Base-by-base conservation (phyloP, 2,113 vertebrate genomes). In the Clupea harengus region DNA sequence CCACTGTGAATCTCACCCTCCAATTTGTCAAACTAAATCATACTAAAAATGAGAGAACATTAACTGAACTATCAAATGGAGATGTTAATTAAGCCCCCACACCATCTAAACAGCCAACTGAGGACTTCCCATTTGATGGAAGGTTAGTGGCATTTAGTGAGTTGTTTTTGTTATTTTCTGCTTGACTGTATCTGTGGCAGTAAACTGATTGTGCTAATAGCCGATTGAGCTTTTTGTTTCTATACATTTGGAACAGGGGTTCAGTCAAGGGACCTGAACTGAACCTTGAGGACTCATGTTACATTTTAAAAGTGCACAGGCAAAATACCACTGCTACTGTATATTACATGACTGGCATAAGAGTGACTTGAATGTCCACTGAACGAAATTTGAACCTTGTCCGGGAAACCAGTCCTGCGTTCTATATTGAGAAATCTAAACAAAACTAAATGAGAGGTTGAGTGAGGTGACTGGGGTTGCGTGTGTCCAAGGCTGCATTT, bases 371-470 rank as follows among this genome's bases (percentile, higher is more conserved):
- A 32, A 72, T 72, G 64, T 72, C 64, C 3, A 13, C 32, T 28
- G 64, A 72, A 13, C 25, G 1, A 25, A n/a, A 11, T 72, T 72
- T 72, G 64, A 72, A 28, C 64, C 64, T 4, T 25, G 8, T 72
- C 64, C 64, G 64, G 64, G 64, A 72, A 72, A 28, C 64, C 64
- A 72, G 25, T 72, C 64, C 64, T 28, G 25, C 64, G 11, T 25
- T 28, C 64, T 72, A 72, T 72, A 72, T 72, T 72, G 64, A 72
- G 64, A 72, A 72, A 72, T 32, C 64, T 11, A 72, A 72, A 72
- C 64, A 72, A 72, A 72, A 28, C 64, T 72, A 72, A 72, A 72
- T 72, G 64, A 72, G 64, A 72, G 64, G 64, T 72, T 72, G 64
- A 72, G 8, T 72, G 64, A 28, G 64, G 64, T 72, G 64, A 72